A percentile compares a stretch with the other conserved stretches of the same genome.
Conservation (phyloP, 92 coral and sea anemone genomes). For the Zoanthus gigantus region DNA sequence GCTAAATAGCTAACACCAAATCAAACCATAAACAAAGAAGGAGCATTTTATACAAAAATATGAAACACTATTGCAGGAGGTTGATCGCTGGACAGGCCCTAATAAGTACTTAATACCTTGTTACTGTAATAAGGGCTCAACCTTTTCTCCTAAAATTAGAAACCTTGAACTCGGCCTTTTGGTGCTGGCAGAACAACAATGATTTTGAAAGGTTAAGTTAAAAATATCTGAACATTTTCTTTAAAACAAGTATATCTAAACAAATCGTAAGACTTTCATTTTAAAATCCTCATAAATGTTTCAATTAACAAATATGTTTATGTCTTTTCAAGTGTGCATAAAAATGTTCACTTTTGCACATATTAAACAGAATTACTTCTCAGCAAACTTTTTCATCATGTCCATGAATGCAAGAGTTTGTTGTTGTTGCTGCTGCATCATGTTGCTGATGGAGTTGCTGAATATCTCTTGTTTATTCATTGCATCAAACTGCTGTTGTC, state of each 20-base stretch:
- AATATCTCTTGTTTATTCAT: conserved; percentile 5
- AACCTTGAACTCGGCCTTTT: too few species aligned
- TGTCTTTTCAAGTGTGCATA: neutral
- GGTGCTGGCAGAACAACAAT: too few species aligned
- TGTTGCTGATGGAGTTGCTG: neutral
- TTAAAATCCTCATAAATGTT: neutral
- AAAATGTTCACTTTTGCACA: neutral
- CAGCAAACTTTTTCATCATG: neutral
- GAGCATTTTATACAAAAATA: too few species aligned
- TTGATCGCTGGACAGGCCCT: too few species aligned
- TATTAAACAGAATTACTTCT: neutral
- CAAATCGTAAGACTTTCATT: neutral
- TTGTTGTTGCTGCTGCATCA: neutral
- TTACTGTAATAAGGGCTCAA: neutral
- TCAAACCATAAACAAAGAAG: neutral
- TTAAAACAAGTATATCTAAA: neutral
- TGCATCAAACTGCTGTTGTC: neutral
- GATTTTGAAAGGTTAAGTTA: neutral
- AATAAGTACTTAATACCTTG: neutral
- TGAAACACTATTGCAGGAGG: neutral
- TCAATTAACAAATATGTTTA: neutral
- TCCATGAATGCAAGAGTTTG: neutral
- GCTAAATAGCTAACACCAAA: neutral
- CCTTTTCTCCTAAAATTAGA: neutral
- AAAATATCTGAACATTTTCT: neutral